These are phyloP conservation scores for Willisornis vidua DNA, from an alignment of 2,113 vertebrate species.

Conservation along the genomic window DNA sequence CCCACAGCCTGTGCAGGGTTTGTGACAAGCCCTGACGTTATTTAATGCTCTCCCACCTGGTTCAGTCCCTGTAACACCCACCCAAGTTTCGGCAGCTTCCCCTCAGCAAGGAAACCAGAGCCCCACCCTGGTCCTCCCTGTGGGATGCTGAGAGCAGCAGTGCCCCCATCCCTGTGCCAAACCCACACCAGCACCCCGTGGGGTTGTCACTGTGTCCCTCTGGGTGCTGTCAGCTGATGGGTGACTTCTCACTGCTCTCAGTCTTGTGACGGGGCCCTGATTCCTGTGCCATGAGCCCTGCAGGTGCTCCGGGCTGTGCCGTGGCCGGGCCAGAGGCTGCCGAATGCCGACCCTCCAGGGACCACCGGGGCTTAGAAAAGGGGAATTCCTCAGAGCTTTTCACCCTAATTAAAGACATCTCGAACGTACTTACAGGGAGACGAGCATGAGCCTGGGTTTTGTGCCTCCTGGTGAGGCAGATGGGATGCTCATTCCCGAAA, in stretches of 20 bases:
- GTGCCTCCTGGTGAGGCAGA: rapidly evolving
- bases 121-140: neutral
- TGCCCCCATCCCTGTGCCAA: neutral
- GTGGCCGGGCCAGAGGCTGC: no score
- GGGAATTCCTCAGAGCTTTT: neutral
- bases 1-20: neutral
- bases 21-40: neutral
- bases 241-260: neutral
- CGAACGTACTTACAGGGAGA: neutral
- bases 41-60: rapidly evolving
- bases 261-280: constrained; percentile 11
- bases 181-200: rapidly evolving
- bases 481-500: neutral
- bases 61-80: rapidly evolving
- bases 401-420: neutral
- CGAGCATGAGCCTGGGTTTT: rapidly evolving
- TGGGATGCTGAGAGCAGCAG: neutral
- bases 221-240: neutral
- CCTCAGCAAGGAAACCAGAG: rapidly evolving
- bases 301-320: neutral
- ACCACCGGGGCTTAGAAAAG: neutral
- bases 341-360: neutral
- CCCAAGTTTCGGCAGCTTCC: rapidly evolving
- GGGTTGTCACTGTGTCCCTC: rapidly evolving
- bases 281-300: neutral